Conservation (phyloP, 2,888 invertebrate genomes). For the Aspidapion aeneum region DNA sequence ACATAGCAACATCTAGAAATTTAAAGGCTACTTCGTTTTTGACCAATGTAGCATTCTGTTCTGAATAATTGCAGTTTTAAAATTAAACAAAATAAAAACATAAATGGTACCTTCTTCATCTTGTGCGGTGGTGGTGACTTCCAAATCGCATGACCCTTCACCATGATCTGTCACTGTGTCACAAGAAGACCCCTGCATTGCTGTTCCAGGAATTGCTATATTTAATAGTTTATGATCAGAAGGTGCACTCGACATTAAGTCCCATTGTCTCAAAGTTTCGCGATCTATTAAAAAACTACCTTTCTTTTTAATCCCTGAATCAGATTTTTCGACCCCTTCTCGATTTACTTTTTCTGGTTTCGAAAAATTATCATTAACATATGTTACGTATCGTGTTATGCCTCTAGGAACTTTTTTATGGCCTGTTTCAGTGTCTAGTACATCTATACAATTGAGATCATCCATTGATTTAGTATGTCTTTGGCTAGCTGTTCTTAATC, state of each 20-base stretch:
- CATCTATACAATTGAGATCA: conserved; percentile 62
- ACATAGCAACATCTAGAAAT: too few species aligned
- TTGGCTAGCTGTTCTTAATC: conserved; percentile 72
- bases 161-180: conserved; percentile 41
- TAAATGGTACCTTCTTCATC: conserved; percentile 44
- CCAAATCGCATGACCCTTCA: conserved; percentile 37
- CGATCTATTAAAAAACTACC: conserved; percentile 62
- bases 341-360: conserved; percentile 45
- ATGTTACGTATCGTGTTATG: conserved; percentile 69
- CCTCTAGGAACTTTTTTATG: conserved; percentile 40
- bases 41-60: too few species aligned
- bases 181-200: conserved; percentile 37
- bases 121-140: conserved; percentile 36
- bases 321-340: conserved; percentile 47
- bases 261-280: conserved; percentile 85
- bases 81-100: conserved; percentile 22
- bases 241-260: conserved; percentile 76
- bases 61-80: too few species aligned
- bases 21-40: too few species aligned
- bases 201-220: conserved; percentile 28
- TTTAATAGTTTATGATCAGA: conserved; percentile 40
- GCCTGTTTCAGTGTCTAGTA: conserved; percentile 32
- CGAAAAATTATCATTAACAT: conserved; percentile 68
- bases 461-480: conserved; percentile 81
- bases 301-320: conserved; percentile 44